These are phyloP conservation scores for Crematogaster levior DNA, from an alignment of 2,888 invertebrate genomes.

Conservation along the genomic window DNA sequence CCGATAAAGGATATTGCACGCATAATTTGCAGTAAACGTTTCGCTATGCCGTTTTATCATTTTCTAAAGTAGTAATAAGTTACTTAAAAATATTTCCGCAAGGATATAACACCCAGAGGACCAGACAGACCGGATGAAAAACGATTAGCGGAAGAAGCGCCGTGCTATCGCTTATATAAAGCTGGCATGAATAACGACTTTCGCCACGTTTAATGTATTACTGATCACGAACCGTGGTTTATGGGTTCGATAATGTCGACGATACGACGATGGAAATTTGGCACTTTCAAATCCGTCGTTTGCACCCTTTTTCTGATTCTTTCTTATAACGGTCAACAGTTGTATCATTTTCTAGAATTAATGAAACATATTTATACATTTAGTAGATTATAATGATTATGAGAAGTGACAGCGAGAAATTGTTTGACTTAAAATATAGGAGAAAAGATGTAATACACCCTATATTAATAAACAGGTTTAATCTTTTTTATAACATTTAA, in stretches of 20 bases:
- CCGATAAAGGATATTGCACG: background rate
- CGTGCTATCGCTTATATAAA: constrained; percentile 9
- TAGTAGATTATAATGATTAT: background rate
- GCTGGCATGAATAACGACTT: constrained; percentile 28
- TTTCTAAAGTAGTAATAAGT: constrained; percentile 37
- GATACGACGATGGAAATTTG: constrained; percentile 25
- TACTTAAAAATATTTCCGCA: constrained; percentile 20
- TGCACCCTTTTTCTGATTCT: background rate
- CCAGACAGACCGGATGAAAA: constrained; percentile 19
- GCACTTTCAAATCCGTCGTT: background rate
- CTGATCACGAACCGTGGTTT: constrained; percentile 38
- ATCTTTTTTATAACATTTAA: constrained; percentile 12
- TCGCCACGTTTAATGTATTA: constrained; percentile 38
- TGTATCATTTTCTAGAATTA: background rate
- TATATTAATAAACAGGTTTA: constrained; percentile 13
- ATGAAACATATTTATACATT: background rate
- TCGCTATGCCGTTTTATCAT: constrained; percentile 1
- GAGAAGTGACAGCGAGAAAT: background rate
- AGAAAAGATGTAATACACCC: background rate
- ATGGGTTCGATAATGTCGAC: constrained; percentile 7
- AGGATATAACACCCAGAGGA: constrained; percentile 4
- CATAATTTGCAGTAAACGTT: constrained; percentile 25
- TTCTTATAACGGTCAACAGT: background rate
- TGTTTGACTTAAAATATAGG: background rate
- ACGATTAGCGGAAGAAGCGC: constrained; percentile 31